Evolutionary conservation across 2,113 vertebrate species (phyloP).

Genomic region (Todiramphus saurophagus): DNA sequence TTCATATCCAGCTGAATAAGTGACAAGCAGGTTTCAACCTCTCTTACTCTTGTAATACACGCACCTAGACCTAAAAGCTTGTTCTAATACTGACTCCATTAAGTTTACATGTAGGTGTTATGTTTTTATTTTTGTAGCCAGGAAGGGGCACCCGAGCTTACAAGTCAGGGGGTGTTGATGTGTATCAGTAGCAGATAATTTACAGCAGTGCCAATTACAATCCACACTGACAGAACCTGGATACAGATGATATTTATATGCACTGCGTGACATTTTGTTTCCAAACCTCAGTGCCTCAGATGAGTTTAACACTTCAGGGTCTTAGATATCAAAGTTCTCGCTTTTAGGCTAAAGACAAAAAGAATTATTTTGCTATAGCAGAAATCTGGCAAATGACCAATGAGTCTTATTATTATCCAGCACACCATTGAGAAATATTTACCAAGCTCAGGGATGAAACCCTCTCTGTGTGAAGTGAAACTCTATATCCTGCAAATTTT

Average conservation of each 20-base stretch:
- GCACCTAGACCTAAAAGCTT: slow-evolving; percentile 38
- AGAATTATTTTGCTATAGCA: not conserved
- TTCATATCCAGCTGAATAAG: slow-evolving; percentile 34
- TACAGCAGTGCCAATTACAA: not conserved
- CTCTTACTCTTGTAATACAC: not conserved
- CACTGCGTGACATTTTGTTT: not conserved
- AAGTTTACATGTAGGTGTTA: slow-evolving; percentile 9
- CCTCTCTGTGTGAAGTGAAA: not conserved
- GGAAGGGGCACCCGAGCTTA: slow-evolving; percentile 18
- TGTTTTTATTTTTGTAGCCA: not conserved
- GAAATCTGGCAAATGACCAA: not conserved
- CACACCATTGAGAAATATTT: not conserved
- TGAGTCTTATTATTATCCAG: not conserved
- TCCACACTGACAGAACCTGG: not conserved
- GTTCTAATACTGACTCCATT: not conserved
- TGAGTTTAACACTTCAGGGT: not conserved
- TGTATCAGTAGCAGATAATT: not conserved
- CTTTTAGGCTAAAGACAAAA: not conserved
- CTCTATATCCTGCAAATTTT: not conserved
- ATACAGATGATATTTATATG: not conserved
- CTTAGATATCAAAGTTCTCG: not conserved
- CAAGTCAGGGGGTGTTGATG: not conserved
- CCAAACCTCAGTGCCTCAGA: not conserved
- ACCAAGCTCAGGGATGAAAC: not conserved
- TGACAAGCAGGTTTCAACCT: slow-evolving; percentile 40